Conservation (phyloP, 2,888 invertebrate genomes). For the Trissonchulus latispiculum region DNA sequence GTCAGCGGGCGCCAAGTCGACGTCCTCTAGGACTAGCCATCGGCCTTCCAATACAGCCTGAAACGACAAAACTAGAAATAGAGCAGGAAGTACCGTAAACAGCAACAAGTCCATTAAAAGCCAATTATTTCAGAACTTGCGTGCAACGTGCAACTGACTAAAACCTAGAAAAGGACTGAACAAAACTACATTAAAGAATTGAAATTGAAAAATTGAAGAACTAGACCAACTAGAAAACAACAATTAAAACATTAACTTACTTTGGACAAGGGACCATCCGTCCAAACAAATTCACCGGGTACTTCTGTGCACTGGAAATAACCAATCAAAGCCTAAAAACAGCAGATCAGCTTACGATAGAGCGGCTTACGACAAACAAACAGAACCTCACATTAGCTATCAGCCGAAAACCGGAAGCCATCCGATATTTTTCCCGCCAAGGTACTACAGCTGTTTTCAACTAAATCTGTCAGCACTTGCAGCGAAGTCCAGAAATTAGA, state of each 20-base stretch:
- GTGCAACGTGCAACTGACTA: too few relatives aligned
- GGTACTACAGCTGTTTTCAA: slow-evolving; percentile 68
- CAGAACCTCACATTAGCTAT: slow-evolving; percentile 77
- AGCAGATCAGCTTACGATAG: too few relatives aligned
- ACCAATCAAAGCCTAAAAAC: slow-evolving; percentile 63
- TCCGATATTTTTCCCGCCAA: slow-evolving; percentile 70
- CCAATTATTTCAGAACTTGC: too few relatives aligned
- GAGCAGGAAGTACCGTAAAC: too few relatives aligned
- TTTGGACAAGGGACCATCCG: slow-evolving; percentile 70
- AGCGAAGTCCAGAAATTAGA: too few relatives aligned
- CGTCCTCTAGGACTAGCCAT: slow-evolving; percentile 89
- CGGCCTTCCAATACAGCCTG: slow-evolving; percentile 70
- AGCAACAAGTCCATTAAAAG: too few relatives aligned
- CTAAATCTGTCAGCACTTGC: slow-evolving; percentile 66
- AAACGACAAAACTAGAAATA: slow-evolving; percentile 48
- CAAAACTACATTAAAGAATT: too few relatives aligned
- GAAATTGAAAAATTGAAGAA: too few relatives aligned
- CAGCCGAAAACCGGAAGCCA: slow-evolving; percentile 75
- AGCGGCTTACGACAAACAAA: too few relatives aligned
- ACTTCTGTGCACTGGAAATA: slow-evolving; percentile 87
- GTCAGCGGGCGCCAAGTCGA: slow-evolving; percentile 85
- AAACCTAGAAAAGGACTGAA: too few relatives aligned
- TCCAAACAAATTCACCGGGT: slow-evolving; percentile 94
- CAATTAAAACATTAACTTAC: too few relatives aligned
- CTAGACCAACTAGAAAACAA: too few relatives aligned